Evolutionary conservation across 2,113 vertebrate genomes (phyloP).

Genomic region (Brachyistius frenatus): DNA sequence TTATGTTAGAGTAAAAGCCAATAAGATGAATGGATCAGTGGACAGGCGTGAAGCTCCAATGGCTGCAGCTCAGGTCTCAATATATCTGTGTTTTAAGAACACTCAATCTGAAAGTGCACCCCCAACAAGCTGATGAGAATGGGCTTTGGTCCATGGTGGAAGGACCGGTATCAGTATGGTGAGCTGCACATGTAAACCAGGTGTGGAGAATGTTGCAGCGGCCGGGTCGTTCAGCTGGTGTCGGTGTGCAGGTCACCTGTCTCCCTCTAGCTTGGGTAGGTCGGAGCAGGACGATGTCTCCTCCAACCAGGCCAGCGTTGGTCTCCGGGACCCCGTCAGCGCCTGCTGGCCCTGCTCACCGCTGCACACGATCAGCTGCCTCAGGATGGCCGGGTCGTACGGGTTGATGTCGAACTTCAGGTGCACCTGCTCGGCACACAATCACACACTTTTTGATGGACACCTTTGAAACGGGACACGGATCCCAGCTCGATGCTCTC

Average conservation of each 20-base stretch:
- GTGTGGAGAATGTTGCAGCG: too few relatives aligned
- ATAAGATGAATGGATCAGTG: too few relatives aligned
- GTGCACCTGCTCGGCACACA: constrained; percentile 89
- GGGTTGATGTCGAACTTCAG: constrained; percentile 99
- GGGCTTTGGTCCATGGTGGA: too few relatives aligned
- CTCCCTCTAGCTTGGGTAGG: constrained; percentile 98
- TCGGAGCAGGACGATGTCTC: constrained; percentile 97
- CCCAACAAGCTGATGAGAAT: too few relatives aligned
- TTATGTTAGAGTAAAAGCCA: too few relatives aligned
- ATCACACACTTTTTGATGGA: neutral
- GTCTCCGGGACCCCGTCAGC: constrained; percentile 90
- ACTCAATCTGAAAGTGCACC: too few relatives aligned
- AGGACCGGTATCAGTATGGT: too few relatives aligned
- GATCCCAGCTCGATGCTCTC: neutral
- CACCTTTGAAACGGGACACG: neutral
- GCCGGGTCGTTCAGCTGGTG: too few relatives aligned
- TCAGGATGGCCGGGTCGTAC: constrained; percentile 95
- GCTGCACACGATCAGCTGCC: constrained; percentile 90
- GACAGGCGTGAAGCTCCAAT: too few relatives aligned
- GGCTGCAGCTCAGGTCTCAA: too few relatives aligned
- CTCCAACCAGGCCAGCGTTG: constrained; percentile 95
- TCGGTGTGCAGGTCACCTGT: constrained; percentile 86
- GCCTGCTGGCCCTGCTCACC: constrained; percentile 90
- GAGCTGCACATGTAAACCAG: too few relatives aligned
- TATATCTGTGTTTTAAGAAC: too few relatives aligned